These are phyloP conservation scores for Acinonyx jubatus DNA, from an alignment of 2,113 vertebrate genomes.

Conservation along the genomic window DNA sequence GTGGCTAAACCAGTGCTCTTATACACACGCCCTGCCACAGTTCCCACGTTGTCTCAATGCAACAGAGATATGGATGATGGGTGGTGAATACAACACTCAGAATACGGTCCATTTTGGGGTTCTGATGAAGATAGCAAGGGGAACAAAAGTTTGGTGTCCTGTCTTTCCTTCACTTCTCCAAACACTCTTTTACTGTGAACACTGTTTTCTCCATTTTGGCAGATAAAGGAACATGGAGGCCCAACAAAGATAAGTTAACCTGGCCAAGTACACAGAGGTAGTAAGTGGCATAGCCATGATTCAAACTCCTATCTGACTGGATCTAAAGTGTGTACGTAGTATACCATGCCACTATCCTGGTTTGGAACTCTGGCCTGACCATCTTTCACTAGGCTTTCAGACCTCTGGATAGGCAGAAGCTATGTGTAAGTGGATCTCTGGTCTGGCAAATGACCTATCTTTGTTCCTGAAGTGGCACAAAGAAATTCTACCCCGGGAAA, in stretches of 20 bases:
- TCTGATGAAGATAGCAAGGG: neutral
- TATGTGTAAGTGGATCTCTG: neutral
- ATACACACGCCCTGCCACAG: rapidly evolving
- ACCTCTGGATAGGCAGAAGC: neutral
- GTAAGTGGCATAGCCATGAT: neutral
- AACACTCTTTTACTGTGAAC: neutral
- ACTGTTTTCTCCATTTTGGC: neutral
- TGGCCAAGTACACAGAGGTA: neutral
- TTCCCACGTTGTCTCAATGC: neutral
- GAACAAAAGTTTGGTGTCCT: neutral
- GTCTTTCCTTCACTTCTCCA: neutral
- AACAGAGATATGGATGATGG: neutral
- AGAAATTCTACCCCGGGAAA: neutral
- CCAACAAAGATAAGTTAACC: neutral
- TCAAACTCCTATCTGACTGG: neutral
- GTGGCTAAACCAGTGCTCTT: neutral
- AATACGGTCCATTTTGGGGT: neutral
- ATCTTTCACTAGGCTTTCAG: neutral
- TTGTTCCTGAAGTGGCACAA: neutral
- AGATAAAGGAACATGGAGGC: neutral
- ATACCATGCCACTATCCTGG: neutral
- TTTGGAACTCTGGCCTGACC: neutral
- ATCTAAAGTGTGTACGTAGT: neutral
- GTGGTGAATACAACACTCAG: neutral
- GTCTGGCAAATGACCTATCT: neutral